Evolutionary conservation across 1,140 invertebrate genomes (phyloP).

Genomic region (Drosophila orena): DNA sequence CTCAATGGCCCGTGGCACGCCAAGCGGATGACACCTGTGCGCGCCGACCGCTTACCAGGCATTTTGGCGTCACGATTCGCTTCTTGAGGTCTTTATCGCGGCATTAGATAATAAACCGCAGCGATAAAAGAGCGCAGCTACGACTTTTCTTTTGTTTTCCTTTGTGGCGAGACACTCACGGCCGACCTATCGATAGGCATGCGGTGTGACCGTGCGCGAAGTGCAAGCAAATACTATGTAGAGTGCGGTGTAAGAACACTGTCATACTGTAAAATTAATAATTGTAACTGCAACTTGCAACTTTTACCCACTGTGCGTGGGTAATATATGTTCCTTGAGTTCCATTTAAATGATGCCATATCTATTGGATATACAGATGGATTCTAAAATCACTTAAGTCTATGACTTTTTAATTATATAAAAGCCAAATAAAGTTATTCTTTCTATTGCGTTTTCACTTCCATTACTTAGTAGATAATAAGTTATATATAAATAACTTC

Average conservation of each 20-base stretch:
- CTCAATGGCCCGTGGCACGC: conserved; percentile 32
- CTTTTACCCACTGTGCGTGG: neutral
- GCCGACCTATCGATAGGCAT: conserved; percentile 1
- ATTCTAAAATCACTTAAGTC: too few relatives aligned
- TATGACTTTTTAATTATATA: too few relatives aligned
- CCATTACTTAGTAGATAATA: too few relatives aligned
- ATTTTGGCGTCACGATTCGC: conserved; percentile 45
- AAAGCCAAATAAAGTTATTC: too few relatives aligned
- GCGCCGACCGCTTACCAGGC: conserved; percentile 60
- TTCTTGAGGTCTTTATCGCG: conserved; percentile 55
- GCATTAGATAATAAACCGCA: conserved; percentile 64
- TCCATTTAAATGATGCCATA: neutral
- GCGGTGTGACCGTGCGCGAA: neutral
- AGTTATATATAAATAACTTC: too few relatives aligned
- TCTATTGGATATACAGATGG: too few relatives aligned
- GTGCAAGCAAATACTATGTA: neutral
- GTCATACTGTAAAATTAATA: neutral
- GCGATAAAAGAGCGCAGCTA: conserved; percentile 54
- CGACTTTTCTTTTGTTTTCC: conserved; percentile 17
- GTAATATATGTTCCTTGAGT: neutral
- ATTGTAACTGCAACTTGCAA: neutral
- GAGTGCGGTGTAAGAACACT: neutral
- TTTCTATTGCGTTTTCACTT: too few relatives aligned
- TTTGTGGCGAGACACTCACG: conserved; percentile 8
- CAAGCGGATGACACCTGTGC: conserved; percentile 11